Percentiles rank a stretch among this genome's conserved stretches.
These are phyloP conservation scores for Poeciliopsis infans DNA, from an alignment of 2,797 vertebrate genomes.

Conservation along the genomic window DNA sequence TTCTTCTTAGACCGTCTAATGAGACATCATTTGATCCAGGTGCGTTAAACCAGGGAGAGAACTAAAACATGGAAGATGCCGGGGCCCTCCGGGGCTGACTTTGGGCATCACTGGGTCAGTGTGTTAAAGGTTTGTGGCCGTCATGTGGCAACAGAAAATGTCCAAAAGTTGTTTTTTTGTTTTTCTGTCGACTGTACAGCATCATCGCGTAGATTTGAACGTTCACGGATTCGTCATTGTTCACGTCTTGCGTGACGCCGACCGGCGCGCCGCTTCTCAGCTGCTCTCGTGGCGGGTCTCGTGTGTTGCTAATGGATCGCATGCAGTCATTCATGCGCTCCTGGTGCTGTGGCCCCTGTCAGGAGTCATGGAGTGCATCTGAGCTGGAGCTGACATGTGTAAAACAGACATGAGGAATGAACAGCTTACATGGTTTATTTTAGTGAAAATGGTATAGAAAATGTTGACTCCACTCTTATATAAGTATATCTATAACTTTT, in stretches of 20 bases:
- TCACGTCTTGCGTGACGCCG: not conserved
- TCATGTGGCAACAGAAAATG: not conserved
- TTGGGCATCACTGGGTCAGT: not conserved
- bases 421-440: not conserved
- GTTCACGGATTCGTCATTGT: not conserved
- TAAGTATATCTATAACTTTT: too few species aligned
- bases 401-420: not conserved
- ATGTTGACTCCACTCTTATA: not conserved
- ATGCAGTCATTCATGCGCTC: conserved; percentile 52
- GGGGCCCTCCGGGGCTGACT: too few species aligned
- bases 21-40: too few species aligned
- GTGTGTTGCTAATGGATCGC: conserved; percentile 58
- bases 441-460: not conserved
- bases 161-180: not conserved
- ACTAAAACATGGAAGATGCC: too few species aligned
- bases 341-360: not conserved
- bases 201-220: not conserved
- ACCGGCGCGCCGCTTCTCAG: not conserved
- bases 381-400: not conserved
- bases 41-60: too few species aligned
- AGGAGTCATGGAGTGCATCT: not conserved
- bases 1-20: too few species aligned
- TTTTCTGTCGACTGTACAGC: not conserved
- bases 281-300: conserved; percentile 42
- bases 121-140: conserved; percentile 3